Conservation (phyloP, 2,888 invertebrate genomes). For the Drosophila acutilabella region DNA sequence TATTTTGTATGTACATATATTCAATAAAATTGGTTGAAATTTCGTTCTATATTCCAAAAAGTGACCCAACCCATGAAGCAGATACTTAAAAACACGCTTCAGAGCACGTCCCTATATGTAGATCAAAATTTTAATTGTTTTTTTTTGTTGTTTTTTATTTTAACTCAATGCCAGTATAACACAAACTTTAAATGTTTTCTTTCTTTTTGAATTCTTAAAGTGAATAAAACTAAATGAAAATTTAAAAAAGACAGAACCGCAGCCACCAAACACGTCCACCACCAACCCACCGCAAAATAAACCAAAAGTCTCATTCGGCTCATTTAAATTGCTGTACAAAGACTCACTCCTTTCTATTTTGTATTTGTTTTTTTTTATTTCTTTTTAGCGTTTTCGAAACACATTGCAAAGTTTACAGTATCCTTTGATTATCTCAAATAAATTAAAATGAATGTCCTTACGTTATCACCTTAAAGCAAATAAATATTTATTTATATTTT, state of each 20-base stretch:
- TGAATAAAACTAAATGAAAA: slow-evolving; percentile 43
- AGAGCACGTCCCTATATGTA: slow-evolving; percentile 42
- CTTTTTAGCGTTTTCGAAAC: slow-evolving; percentile 57
- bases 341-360: slow-evolving; percentile 42
- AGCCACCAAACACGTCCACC: slow-evolving; percentile 29
- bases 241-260: slow-evolving; percentile 21
- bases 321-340: slow-evolving; percentile 75
- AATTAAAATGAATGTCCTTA: slow-evolving; percentile 33
- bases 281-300: slow-evolving; percentile 45
- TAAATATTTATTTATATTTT: slow-evolving; percentile 52
- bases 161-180: slow-evolving; percentile 20
- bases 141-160: slow-evolving; percentile 20
- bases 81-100: slow-evolving; percentile 52
- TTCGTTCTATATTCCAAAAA: slow-evolving; percentile 82
- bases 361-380: slow-evolving; percentile 7
- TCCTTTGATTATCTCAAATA: slow-evolving; percentile 28
- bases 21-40: slow-evolving; percentile 74
- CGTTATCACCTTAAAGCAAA: slow-evolving; percentile 57
- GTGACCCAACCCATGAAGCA: slow-evolving; percentile 42
- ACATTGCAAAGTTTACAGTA: slow-evolving; percentile 57
- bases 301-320: slow-evolving; percentile 58
- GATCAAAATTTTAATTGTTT: slow-evolving; percentile 13
- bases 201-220: slow-evolving; percentile 2
- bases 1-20: slow-evolving; percentile 65
- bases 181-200: slow-evolving; percentile 18